phyloP scores from a whole-genome alignment of 2,113 vertebrate species.

The Cnemophilus loriae region DNA sequence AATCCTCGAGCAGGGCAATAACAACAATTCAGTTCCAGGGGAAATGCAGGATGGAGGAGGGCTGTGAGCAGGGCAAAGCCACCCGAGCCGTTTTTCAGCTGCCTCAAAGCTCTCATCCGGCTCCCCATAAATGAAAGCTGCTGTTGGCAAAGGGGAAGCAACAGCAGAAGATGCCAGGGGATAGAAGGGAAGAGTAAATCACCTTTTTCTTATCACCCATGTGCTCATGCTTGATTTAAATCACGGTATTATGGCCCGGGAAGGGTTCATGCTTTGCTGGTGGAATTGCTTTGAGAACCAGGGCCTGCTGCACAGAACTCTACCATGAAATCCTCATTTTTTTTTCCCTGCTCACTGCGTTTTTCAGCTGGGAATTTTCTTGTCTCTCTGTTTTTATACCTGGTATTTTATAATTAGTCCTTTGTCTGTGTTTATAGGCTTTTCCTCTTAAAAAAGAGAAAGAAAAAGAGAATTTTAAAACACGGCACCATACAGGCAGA shows the following conservation, averaged over 20 bases:
- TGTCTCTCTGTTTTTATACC: conserved; percentile 31
- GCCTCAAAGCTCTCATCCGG: not conserved
- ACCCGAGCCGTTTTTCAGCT: not conserved
- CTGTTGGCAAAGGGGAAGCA: not conserved
- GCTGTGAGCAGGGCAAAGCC: not conserved
- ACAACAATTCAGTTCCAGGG: not conserved
- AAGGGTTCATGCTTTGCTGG: not conserved
- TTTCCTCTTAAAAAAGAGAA: conserved; percentile 25
- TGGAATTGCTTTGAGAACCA: not conserved
- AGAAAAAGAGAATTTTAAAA: conserved; percentile 47
- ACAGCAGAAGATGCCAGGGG: not conserved
- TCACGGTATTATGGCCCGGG: not conserved
- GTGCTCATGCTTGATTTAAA: not conserved
- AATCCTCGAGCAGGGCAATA: not conserved
- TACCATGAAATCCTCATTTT: not conserved
- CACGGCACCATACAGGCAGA: conserved; percentile 61
- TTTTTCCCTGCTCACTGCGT: not conserved
- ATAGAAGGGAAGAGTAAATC: not conserved
- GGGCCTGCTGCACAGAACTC: not conserved
- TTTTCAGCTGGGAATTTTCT: conserved; percentile 42
- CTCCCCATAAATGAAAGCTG: not conserved
- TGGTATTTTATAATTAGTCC: conserved; percentile 59
- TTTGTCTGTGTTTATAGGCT: conserved; percentile 46
- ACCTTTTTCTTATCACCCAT: not conserved
- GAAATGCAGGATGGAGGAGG: not conserved